Evolutionary conservation across 2,113 vertebrate genomes (phyloP).

Genomic region (Cryptomyrus ogoouensis): DNA sequence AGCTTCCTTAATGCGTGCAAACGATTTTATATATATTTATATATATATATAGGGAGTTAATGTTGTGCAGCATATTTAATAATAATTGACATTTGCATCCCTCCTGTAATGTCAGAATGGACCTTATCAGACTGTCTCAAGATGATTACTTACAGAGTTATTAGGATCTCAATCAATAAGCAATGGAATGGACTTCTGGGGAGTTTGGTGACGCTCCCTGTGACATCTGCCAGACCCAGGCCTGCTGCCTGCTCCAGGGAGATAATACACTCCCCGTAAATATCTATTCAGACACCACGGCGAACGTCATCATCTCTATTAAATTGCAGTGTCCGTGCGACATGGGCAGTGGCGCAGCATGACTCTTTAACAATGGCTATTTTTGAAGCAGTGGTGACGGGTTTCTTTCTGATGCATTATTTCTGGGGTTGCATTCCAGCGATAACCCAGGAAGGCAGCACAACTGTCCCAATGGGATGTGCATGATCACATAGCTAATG

Average conservation of each 20-base stretch:
- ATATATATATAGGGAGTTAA: slow-evolving; percentile 23
- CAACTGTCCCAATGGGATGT: not conserved
- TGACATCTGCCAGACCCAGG: not conserved
- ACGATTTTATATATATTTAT: slow-evolving; percentile 24
- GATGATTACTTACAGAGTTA: slow-evolving; percentile 11
- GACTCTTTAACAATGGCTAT: not conserved
- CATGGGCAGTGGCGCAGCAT: not conserved
- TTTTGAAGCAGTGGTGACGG: not conserved
- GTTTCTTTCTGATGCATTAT: not conserved
- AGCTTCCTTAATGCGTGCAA: slow-evolving; percentile 27
- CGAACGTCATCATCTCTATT: slow-evolving; percentile 13
- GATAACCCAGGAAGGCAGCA: not conserved
- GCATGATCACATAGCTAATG: not conserved
- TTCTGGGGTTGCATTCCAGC: not conserved
- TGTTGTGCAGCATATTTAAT: slow-evolving; percentile 26
- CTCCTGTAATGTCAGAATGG: slow-evolving; percentile 19
- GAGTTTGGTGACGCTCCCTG: not conserved
- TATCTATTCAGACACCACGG: slow-evolving; percentile 7
- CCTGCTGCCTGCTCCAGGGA: slow-evolving; percentile 1
- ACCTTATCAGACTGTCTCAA: not conserved
- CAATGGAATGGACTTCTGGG: slow-evolving; percentile 9
- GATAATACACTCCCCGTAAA: slow-evolving; percentile 18
- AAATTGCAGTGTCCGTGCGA: slow-evolving; percentile 14
- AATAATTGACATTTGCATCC: slow-evolving; percentile 25
- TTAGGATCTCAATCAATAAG: slow-evolving; percentile 18